A percentile compares a stretch with the other conserved stretches of the same genome.
Evolutionary conservation across 2,113 vertebrate species (phyloP).

Genomic region (Cochlearius cochlearius): DNA sequence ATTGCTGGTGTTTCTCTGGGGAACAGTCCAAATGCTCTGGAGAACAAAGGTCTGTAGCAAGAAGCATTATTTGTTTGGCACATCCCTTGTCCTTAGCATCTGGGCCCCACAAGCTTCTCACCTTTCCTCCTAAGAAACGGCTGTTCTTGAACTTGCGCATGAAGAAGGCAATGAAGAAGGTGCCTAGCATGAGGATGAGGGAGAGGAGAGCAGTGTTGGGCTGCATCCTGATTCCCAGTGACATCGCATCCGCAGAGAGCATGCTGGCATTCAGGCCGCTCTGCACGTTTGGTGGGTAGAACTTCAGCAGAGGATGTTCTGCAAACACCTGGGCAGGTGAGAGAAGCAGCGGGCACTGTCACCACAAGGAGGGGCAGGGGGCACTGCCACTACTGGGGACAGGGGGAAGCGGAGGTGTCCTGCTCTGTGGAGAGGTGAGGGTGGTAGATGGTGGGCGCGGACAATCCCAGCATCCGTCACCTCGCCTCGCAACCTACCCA

Average conservation of each 20-base stretch:
- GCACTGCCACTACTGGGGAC: background rate
- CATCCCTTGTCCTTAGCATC: background rate
- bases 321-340: slow-evolving; percentile 84
- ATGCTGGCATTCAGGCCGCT: slow-evolving; percentile 54
- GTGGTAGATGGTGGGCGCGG: background rate
- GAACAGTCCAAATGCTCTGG: rapidly evolving
- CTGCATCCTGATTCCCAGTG: slow-evolving; percentile 79
- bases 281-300: slow-evolving; percentile 75
- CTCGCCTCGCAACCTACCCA: slow-evolving; percentile 8
- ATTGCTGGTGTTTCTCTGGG: background rate
- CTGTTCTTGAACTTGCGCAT: slow-evolving; percentile 97
- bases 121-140: slow-evolving; percentile 95
- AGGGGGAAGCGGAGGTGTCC: background rate
- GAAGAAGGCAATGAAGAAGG: slow-evolving; percentile 97
- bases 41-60: background rate
- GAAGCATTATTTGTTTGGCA: background rate
- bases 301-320: slow-evolving; percentile 90
- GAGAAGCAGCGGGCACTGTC: background rate
- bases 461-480: slow-evolving; percentile 18
- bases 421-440: slow-evolving; percentile 12
- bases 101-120: slow-evolving; percentile 38
- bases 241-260: slow-evolving; percentile 17
- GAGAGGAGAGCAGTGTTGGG: slow-evolving; percentile 97
- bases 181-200: slow-evolving; percentile 95
- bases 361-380: background rate